A percentile compares a stretch with the other conserved stretches of the same genome.
phyloP scores from a whole-genome alignment of 1,140 invertebrate genomes.

The Aethina tumida region DNA sequence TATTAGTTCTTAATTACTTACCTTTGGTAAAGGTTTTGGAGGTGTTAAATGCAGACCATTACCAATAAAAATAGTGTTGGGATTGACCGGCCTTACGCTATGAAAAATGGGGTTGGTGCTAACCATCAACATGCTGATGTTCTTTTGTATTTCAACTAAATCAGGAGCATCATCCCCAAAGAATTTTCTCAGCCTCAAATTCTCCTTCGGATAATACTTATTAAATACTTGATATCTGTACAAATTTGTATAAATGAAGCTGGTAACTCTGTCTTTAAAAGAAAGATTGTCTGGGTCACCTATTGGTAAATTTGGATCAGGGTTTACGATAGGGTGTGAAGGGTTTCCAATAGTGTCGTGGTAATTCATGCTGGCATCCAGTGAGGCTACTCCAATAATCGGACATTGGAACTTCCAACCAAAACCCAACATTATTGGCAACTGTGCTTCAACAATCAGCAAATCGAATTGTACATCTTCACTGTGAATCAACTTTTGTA shows the following conservation, averaged over 20 bases:
- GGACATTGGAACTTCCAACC: conserved; percentile 25
- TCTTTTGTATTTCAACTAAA: conserved; percentile 38
- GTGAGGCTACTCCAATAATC: conserved; percentile 25
- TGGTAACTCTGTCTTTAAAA: conserved; percentile 16
- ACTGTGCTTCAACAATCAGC: conserved; percentile 28
- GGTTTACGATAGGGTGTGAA: conserved; percentile 37
- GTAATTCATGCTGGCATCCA: conserved; percentile 12
- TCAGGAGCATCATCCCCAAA: conserved; percentile 36
- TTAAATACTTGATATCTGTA: conserved; percentile 8
- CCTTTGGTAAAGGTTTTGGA: conserved; percentile 32
- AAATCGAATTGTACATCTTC: conserved; percentile 30
- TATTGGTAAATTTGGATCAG: conserved; percentile 21
- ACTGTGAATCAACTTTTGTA: conserved; percentile 30
- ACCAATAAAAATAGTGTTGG: conserved; percentile 39
- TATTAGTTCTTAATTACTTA: conserved; percentile 15
- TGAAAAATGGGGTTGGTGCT: conserved; percentile 39
- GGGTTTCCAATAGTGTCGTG: conserved; percentile 34
- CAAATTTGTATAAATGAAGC: conserved; percentile 8
- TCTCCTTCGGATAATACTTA: conserved; percentile 18
- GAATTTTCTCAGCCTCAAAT: conserved; percentile 30
- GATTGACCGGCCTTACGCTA: conserved; percentile 36
- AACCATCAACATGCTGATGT: conserved; percentile 43
- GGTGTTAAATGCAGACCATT: conserved; percentile 39
- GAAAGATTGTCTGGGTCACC: conserved; percentile 5
- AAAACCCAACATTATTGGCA: conserved; percentile 21